Percentiles rank a stretch among this genome's conserved stretches.
Evolutionary conservation across 2,113 vertebrate species (phyloP).

Genomic region (Gavia stellata): DNA sequence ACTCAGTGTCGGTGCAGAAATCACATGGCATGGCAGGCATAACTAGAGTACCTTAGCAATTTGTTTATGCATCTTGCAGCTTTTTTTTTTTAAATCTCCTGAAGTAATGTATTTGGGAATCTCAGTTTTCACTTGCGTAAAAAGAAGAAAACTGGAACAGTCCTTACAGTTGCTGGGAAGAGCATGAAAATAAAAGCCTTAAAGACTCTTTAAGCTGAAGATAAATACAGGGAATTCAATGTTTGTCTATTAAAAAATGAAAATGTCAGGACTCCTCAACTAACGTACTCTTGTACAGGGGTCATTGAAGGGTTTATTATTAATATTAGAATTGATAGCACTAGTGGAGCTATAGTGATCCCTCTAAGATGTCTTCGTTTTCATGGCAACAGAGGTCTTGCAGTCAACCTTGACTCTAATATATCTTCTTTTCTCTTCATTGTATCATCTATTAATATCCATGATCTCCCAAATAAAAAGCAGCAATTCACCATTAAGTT

Average conservation of each 20-base stretch:
- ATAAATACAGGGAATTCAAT: not conserved
- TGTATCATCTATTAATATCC: not conserved
- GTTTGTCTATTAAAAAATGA: not conserved
- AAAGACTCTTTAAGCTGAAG: not conserved
- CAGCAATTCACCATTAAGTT: not conserved
- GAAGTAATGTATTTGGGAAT: not conserved
- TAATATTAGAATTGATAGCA: not conserved
- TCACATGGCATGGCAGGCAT: not conserved
- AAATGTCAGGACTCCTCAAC: not conserved
- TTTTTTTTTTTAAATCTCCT: not conserved
- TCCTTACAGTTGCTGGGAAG: not conserved
- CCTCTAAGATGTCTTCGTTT: not conserved
- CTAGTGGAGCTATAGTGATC: not conserved
- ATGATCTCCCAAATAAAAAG: not conserved
- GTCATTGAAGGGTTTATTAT: not conserved
- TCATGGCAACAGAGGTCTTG: not conserved
- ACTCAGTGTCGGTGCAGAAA: not conserved
- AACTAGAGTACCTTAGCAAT: not conserved
- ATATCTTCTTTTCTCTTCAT: not conserved
- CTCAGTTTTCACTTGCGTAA: not conserved
- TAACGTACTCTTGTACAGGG: not conserved
- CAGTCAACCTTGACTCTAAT: not conserved
- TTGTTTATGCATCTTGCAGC: not conserved
- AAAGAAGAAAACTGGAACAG: not conserved
- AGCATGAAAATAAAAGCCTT: not conserved